These are phyloP conservation scores for Syngnathoides biaculeatus DNA, from an alignment of 2,113 vertebrate species.

Conservation along the genomic window DNA sequence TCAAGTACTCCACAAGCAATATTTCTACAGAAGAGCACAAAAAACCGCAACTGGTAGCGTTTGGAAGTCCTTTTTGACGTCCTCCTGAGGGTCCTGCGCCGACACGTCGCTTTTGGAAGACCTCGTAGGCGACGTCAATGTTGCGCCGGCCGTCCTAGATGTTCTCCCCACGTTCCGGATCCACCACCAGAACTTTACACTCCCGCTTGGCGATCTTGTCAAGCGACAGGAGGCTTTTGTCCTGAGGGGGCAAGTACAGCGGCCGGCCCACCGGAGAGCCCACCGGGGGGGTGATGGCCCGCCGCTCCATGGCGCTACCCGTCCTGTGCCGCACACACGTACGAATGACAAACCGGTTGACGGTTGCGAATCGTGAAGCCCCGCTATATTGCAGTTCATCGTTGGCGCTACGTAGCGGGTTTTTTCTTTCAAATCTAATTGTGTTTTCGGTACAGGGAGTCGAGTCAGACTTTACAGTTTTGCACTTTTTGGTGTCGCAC, in stretches of 20 bases:
- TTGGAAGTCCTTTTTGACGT: neutral
- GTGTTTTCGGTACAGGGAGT: no score
- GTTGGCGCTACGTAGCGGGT: no score
- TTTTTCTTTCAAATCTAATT: no score
- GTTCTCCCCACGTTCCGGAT: conserved; percentile 44
- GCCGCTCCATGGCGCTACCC: conserved; percentile 90
- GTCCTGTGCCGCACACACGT: conserved; percentile 70
- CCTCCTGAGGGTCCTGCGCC: neutral
- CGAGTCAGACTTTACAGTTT: no score
- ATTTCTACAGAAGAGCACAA: no score
- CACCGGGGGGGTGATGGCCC: conserved; percentile 88
- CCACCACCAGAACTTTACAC: conserved; percentile 90
- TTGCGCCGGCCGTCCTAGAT: neutral
- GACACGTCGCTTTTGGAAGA: neutral
- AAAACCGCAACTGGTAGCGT: no score
- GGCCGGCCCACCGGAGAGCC: conserved; percentile 86
- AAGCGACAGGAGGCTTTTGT: conserved; percentile 81
- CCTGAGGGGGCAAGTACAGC: conserved; percentile 84
- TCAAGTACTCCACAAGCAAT: no score
- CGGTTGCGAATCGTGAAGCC: neutral
- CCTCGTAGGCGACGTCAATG: neutral
- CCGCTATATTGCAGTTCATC: no score
- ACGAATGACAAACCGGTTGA: no score
- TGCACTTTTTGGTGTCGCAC: no score
- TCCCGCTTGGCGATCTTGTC: conserved; percentile 96